phyloP scores from a whole-genome alignment of 2,888 invertebrate species.

The Archips crataeganus region DNA sequence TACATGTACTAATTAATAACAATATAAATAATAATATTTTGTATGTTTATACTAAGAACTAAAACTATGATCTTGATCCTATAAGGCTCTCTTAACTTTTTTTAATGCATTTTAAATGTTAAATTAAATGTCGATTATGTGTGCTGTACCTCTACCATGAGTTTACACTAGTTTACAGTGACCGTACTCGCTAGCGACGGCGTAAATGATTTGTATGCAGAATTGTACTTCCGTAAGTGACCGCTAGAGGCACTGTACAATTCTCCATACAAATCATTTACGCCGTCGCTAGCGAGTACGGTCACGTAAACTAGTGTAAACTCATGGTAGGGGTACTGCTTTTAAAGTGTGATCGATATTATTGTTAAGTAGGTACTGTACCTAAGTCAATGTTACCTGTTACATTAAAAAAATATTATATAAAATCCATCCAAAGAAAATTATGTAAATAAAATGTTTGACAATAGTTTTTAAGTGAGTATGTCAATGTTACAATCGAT shows the following conservation, averaged over 20 bases:
- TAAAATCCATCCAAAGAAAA: slow-evolving; percentile 31
- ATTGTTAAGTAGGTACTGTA: slow-evolving; percentile 13
- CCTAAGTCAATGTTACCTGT: slow-evolving; percentile 25
- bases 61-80: neutral
- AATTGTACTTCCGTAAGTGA: too few relatives aligned
- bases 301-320: too few relatives aligned
- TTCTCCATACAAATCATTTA: too few relatives aligned
- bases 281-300: too few relatives aligned
- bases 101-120: neutral
- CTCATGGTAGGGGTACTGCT: too few relatives aligned
- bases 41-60: slow-evolving; percentile 14
- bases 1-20: slow-evolving; percentile 8
- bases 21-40: slow-evolving; percentile 19
- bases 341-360: slow-evolving; percentile 5
- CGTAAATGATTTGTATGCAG: too few relatives aligned
- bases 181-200: too few relatives aligned
- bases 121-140: neutral
- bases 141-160: too few relatives aligned
- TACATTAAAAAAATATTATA: slow-evolving; percentile 1
- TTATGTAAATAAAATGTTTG: slow-evolving; percentile 11
- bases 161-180: too few relatives aligned
- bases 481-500: slow-evolving; percentile 35
- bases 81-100: neutral
- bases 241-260: too few relatives aligned
- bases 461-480: slow-evolving; percentile 23